Evolutionary conservation across 2,888 invertebrate species (phyloP), one percentile per base, ranked within the genome.

Genomic region (Steinernema hermaphroditum): DNA sequence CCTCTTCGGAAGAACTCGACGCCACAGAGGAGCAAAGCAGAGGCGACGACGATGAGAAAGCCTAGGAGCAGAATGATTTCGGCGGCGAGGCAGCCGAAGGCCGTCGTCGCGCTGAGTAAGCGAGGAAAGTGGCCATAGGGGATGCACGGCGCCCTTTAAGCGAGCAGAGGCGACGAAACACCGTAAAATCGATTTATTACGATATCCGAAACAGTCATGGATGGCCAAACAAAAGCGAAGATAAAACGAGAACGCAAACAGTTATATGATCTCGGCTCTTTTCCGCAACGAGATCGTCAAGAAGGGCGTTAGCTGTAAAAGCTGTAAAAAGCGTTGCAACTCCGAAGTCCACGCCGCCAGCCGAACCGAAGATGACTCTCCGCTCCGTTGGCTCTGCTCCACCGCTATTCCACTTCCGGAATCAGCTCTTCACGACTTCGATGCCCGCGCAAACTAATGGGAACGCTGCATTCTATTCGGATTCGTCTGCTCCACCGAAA

Each of bases 141-240:
- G 16, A 6, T 4, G 6, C 27, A 8, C 6, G 54, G 16, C 27
- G 54, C 54, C 54, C 22, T 54, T 54, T 54, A 54, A 54, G 19
- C 27, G 16, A 24, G 4, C 27, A 27, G 6, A 54, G 54, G 6
- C 8, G 54, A 24, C 27, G 9, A 27, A 27, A 27, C 54, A 54
- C 27, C 22, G 54, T 54, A 54, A 54, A 54, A 54, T 27, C 54
- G 54, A 54, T 54, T 54, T 54, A 54, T 54, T 54, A 54, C 54
- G 54, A 54, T 19, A 46, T 46, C 46, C 22, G 22, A 19, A 19
- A 19, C 46, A 46, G 46, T 46, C n/a, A 46, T 46, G 46, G 16
- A 46, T 54, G 6, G 12, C 12, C 54, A 54, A 54, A 54, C 54
- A 54, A 54, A 54, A 24, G 12, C n/a, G 46, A n/a, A 46, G 19